Conservation (phyloP, 1,140 invertebrate genomes). For the Saccostrea cuccullata region DNA sequence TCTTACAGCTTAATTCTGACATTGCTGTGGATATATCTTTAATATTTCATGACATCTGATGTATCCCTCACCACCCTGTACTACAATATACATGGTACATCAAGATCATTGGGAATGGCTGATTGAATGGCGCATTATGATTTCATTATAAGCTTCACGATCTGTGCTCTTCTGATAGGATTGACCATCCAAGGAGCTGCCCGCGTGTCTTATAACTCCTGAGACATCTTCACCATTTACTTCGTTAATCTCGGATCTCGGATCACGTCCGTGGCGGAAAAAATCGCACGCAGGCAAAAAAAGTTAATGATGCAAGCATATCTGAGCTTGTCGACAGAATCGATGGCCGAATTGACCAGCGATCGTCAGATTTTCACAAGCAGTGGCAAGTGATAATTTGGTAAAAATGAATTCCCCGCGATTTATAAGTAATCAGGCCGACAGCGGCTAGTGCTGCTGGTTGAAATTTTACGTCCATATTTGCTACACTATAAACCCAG, state of each 20-base stretch:
- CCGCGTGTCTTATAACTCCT: not conserved
- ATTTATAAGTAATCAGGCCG: conserved; percentile 22
- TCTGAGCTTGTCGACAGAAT: conserved; percentile 16
- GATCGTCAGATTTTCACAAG: conserved; percentile 24
- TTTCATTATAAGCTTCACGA: not conserved
- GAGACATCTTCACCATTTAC: conserved; percentile 20
- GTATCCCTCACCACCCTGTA: not conserved
- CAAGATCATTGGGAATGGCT: not conserved
- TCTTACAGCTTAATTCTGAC: not conserved
- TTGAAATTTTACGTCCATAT: no score
- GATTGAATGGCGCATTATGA: conserved; percentile 11
- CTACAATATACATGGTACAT: not conserved
- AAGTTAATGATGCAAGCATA: conserved; percentile 33
- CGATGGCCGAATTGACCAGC: conserved; percentile 24
- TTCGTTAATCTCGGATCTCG: conserved; percentile 17
- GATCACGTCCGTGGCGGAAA: not conserved
- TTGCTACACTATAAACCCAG: no score
- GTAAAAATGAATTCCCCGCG: conserved; percentile 11
- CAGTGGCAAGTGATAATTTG: conserved; percentile 33
- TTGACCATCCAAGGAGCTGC: not conserved
- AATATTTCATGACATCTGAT: not conserved
- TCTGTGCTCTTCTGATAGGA: conserved; percentile 11
- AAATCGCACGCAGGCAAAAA: conserved; percentile 9
- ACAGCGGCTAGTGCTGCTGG: no score
- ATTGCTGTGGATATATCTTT: not conserved